Conservation (phyloP, 2,797 vertebrate species). For the Borostomias antarcticus region DNA sequence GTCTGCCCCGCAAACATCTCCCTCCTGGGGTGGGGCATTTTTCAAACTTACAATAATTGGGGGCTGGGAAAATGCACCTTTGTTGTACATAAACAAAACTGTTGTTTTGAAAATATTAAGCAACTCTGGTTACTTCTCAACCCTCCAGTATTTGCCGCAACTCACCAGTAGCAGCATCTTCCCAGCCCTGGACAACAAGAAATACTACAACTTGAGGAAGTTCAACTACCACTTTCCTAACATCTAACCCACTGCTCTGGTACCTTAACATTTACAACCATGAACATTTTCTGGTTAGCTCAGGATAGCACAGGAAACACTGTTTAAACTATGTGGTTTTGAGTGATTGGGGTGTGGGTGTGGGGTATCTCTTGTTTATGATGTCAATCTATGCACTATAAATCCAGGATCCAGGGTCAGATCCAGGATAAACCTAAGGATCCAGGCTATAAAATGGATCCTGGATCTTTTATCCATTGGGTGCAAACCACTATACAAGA, state of each 20-base stretch:
- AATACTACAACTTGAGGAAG: conserved; percentile 83
- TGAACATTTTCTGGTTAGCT: conserved; percentile 32
- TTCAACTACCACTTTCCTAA: conserved; percentile 90
- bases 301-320: conserved; percentile 35
- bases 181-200: conserved; percentile 87
- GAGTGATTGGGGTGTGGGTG: neutral
- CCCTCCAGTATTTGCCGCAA: conserved; percentile 86
- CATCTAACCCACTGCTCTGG: conserved; percentile 74
- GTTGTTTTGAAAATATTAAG: neutral
- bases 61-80: too few species aligned
- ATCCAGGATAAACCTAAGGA: too few species aligned
- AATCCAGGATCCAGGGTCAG: neutral
- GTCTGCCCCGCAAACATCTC: conserved; percentile 77
- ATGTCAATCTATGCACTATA: conserved; percentile 62
- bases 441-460: neutral
- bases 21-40: conserved; percentile 80
- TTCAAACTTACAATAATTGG: too few species aligned
- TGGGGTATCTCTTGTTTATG: conserved; percentile 19
- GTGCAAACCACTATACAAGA: neutral
- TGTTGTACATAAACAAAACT: too few species aligned
- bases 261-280: neutral
- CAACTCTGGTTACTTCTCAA: conserved; percentile 1
- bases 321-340: conserved; percentile 19
- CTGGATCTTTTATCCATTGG: neutral
- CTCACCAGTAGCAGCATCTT: conserved; percentile 85